A percentile compares a stretch with the other conserved stretches of the same genome.
Evolutionary conservation across 2,888 invertebrate species (phyloP).

Genomic region (Drosophila setosimentum): DNA sequence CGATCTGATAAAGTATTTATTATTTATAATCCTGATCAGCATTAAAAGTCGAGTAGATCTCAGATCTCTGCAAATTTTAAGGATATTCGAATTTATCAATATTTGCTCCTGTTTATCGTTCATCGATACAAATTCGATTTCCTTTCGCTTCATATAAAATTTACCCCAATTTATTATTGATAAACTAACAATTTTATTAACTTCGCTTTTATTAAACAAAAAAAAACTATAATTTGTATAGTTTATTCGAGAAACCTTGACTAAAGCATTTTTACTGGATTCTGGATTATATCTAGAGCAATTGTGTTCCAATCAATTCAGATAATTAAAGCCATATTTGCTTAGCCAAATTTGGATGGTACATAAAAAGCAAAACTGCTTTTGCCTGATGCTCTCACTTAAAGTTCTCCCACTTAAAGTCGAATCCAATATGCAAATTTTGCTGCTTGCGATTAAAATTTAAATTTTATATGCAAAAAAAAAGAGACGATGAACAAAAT

Average conservation of each 20-base stretch:
- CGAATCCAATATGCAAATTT: conserved; percentile 46
- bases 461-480: conserved; percentile 62
- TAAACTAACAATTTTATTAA: too few relatives aligned
- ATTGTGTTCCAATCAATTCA: background rate
- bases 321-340: background rate
- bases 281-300: background rate
- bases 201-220: too few relatives aligned
- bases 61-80: background rate
- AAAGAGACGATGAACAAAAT: conserved; percentile 2
- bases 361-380: conserved; percentile 9
- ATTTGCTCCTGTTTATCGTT: background rate
- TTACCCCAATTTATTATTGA: too few relatives aligned
- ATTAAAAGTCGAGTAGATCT: background rate
- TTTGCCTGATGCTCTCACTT: conserved; percentile 3
- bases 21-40: background rate
- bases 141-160: too few relatives aligned
- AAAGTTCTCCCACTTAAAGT: conserved; percentile 33
- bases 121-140: too few relatives aligned
- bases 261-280: background rate
- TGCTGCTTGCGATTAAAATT: conserved; percentile 67
- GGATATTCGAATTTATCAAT: background rate
- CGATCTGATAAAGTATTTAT: background rate
- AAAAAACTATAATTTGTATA: too few relatives aligned
- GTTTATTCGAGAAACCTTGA: background rate
- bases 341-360: background rate